These are phyloP conservation scores for Balaenoptera acutorostrata DNA, from an alignment of 2,113 vertebrate species.

Conservation along the genomic window DNA sequence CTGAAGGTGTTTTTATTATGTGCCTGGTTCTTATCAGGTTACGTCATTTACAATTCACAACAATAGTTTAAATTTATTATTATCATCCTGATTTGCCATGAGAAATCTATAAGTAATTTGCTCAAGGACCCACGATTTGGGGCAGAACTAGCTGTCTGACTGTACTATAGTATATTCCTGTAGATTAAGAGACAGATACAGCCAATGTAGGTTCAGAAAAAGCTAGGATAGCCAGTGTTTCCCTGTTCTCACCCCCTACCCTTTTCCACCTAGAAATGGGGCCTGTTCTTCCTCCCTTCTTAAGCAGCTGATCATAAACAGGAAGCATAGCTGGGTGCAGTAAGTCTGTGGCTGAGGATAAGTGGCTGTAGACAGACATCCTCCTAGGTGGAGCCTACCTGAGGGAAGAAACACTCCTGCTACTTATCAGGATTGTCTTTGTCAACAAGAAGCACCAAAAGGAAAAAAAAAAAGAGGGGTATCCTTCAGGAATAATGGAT, in stretches of 20 bases:
- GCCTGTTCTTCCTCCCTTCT: neutral
- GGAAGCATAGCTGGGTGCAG: neutral
- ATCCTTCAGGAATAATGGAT: neutral
- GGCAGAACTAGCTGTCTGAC: neutral
- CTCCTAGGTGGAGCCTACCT: neutral
- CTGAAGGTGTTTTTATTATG: neutral
- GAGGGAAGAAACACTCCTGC: neutral
- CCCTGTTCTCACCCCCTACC: neutral
- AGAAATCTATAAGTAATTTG: neutral
- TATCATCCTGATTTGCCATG: neutral
- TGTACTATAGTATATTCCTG: neutral
- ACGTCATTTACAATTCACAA: neutral
- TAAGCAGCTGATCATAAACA: conserved; percentile 12
- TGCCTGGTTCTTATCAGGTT: neutral
- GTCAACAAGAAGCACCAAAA: neutral
- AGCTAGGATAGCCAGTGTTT: neutral
- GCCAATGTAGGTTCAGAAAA: neutral
- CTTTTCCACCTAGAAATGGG: neutral
- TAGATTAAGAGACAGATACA: neutral
- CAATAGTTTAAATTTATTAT: neutral
- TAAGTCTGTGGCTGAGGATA: neutral
- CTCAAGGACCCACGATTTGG: neutral
- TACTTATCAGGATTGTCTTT: neutral
- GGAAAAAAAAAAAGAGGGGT: neutral
- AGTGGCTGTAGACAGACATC: neutral